Evolutionary conservation across 1,140 invertebrate species (phyloP).

Genomic region (Pseudomyrmex flavicornis): DNA sequence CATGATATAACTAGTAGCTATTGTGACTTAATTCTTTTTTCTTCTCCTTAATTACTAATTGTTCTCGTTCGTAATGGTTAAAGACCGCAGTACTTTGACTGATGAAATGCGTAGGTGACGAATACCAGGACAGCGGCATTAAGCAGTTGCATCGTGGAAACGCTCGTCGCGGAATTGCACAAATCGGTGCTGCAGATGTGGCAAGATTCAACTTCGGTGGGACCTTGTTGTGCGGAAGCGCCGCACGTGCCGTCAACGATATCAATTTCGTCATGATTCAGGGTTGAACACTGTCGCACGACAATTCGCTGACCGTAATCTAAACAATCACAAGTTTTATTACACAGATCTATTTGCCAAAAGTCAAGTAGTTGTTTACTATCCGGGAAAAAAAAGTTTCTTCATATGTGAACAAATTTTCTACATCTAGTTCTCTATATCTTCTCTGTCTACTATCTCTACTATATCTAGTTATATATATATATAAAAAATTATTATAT

Average conservation of each 20-base stretch:
- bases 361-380: constrained; percentile 5
- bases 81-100: constrained; percentile 49
- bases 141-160: constrained; percentile 37
- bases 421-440: too few species aligned
- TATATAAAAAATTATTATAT: too few species aligned
- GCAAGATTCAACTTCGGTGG: constrained; percentile 86
- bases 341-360: neutral
- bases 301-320: constrained; percentile 84
- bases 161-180: constrained; percentile 85
- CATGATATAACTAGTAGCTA: constrained; percentile 18
- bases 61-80: constrained; percentile 23
- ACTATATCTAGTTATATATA: too few species aligned
- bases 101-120: constrained; percentile 59
- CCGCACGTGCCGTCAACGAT: constrained; percentile 84
- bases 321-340: constrained; percentile 72
- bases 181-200: constrained; percentile 85
- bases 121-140: constrained; percentile 33
- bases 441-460: too few species aligned
- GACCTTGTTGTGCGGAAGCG: constrained; percentile 81
- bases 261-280: constrained; percentile 84
- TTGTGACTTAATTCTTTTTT: constrained; percentile 6
- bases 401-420: too few species aligned
- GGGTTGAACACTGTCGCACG: constrained; percentile 86
- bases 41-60: neutral
- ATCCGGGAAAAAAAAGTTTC: too few species aligned